Conservation (phyloP, 1,140 invertebrate genomes). For the Eriosoma lanigerum region DNA sequence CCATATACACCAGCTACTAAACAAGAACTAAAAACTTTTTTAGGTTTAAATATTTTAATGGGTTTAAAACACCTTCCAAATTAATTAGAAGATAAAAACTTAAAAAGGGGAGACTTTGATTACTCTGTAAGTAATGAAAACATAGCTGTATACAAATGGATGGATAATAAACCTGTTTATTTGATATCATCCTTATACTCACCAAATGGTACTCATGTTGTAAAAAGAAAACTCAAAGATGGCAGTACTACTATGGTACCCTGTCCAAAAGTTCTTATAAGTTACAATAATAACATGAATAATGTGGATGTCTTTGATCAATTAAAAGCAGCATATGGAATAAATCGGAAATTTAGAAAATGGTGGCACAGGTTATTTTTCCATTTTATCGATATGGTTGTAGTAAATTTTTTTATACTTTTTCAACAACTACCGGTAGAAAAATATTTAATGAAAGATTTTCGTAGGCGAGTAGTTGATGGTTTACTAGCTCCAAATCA, state of each 20-base stretch:
- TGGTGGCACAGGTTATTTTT: slow-evolving; percentile 16
- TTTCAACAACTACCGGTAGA: neutral
- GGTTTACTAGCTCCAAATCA: slow-evolving; percentile 11
- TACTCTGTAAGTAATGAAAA: neutral
- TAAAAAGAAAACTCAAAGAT: neutral
- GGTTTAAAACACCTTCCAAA: neutral
- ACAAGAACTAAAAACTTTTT: no score
- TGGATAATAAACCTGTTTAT: neutral
- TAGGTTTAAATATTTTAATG: no score
- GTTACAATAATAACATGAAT: neutral
- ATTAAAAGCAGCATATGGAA: slow-evolving; percentile 1
- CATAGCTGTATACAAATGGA: neutral
- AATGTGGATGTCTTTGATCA: neutral
- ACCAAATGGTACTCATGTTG: neutral
- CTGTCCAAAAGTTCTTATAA: neutral
- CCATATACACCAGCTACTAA: neutral
- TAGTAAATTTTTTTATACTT: slow-evolving; percentile 1
- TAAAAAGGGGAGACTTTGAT: neutral
- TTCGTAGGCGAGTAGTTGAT: slow-evolving; percentile 17
- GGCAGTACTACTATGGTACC: neutral
- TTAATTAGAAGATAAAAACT: neutral
- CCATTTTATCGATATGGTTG: slow-evolving; percentile 4
- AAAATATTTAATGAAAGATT: neutral
- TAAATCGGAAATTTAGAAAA: slow-evolving; percentile 2
- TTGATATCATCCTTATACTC: neutral